Conservation (phyloP, 2,888 invertebrate genomes). For the Lithophane semibrunnea region DNA sequence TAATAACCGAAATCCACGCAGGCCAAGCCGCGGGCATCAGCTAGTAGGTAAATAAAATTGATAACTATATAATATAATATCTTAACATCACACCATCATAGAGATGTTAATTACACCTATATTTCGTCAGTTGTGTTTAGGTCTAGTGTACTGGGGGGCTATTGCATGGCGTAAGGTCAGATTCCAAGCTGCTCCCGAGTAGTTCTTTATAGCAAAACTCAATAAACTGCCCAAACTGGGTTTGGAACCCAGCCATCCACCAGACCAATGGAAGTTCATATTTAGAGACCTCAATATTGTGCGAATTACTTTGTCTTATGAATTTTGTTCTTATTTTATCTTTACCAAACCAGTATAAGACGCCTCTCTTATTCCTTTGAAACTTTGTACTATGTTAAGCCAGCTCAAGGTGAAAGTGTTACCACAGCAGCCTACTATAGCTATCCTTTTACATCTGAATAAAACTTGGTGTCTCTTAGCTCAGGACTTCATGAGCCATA, state of each 20-base stretch:
- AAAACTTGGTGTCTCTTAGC: neutral
- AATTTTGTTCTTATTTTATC: no score
- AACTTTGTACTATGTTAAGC: neutral
- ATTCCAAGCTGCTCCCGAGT: neutral
- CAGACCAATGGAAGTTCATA: no score
- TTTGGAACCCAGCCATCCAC: no score
- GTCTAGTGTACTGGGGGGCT: neutral
- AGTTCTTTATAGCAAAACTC: neutral
- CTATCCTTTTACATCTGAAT: neutral
- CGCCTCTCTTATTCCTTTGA: neutral
- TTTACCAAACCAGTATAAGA: no score
- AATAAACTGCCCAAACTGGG: neutral
- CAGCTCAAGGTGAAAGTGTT: neutral
- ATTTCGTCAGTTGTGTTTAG: neutral
- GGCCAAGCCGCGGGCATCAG: no score
- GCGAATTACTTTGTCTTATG: no score
- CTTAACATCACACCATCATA: neutral
- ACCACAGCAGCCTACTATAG: neutral
- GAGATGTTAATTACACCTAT: neutral
- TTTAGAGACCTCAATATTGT: no score
- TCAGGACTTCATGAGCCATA: neutral
- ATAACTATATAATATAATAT: neutral
- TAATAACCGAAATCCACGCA: no score
- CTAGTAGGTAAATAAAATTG: neutral
- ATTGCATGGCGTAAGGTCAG: neutral